Evolutionary conservation across 2,797 vertebrate species (phyloP).

Genomic region (Cyprinodon diabolis): DNA sequence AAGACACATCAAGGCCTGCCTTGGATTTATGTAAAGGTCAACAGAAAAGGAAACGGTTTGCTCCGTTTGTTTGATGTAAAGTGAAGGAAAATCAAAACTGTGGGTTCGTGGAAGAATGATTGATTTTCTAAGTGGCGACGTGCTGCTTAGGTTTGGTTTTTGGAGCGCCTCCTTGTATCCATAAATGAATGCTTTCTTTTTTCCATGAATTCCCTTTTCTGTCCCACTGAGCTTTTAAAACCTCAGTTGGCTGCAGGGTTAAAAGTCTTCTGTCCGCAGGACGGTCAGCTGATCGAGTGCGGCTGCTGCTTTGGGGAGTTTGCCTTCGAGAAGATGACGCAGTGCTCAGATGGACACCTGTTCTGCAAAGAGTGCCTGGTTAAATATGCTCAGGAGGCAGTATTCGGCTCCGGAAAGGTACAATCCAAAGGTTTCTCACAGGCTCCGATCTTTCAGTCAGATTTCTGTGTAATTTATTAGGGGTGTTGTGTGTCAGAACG

Average conservation of each 20-base stretch:
- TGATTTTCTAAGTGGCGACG: too few species aligned
- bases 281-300: conserved; percentile 97
- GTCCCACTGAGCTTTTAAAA: neutral
- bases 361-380: conserved; percentile 99
- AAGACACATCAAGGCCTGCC: too few species aligned
- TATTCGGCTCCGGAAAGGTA: conserved; percentile 95
- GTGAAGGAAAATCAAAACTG: too few species aligned
- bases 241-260: neutral
- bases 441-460: too few species aligned
- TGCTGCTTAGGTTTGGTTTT: too few species aligned
- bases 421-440: conserved; percentile 12
- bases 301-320: conserved; percentile 96
- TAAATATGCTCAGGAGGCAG: conserved; percentile 96
- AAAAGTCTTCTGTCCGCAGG: conserved; percentile 70
- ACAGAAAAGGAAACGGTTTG: too few species aligned
- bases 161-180: neutral
- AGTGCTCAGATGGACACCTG: conserved; percentile 95
- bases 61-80: too few species aligned
- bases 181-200: too few species aligned
- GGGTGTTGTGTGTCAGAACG: neutral
- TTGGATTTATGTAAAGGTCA: too few species aligned
- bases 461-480: neutral
- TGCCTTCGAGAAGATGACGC: conserved; percentile 96
- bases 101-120: too few species aligned
- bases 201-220: too few species aligned